Base-by-base conservation (phyloP, 1,140 invertebrate genomes). In the Drosophila nebulosa region DNA sequence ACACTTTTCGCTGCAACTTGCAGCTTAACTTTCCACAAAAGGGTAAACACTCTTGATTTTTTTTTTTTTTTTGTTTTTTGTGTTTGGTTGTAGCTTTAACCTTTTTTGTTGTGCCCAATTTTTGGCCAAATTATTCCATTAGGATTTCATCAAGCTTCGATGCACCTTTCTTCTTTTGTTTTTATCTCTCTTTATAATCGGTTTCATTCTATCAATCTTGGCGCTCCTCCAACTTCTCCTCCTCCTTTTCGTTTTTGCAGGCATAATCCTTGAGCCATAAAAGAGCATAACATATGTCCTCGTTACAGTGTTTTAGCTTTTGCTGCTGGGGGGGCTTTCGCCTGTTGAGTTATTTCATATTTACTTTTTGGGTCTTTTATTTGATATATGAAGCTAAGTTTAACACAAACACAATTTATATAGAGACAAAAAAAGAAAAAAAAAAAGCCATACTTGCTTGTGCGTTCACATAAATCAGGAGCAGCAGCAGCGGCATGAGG, bases 361-460 rank as follows among this genome's bases (percentile, higher is more conserved):
- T 81, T 74, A 64, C 71, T 75, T 52, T 72, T 69, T 79, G 64
- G 58, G 39, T 46, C 64, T 78, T 81, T 86, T 60, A 78, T 74
- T 74, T 86, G 67, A 86, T 66, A 75, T 86, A 81, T 88, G 79
- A 46, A 71, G 78, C 61, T 71, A 50, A 77, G 39, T 72, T 67
- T 46, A 46, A 46, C 39, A 46, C 10, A 32, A 32, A 5, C 30
- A 32, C 4, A 14, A 36, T 4, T n/a, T n/a, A 36, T 10, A n/a
- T 3, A 2, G 6, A 42, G 16, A 18, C 5, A 21, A 7, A 21
- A 9, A 42, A 14, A 18, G 14, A 18, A 16, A 46, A 10, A 42
- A 4, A 18, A 7, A 18, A 16, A 46, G 18, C 18, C 14, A 46
- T 46, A 46, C 59, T 46, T 69, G 57, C 60, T 71, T 69, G 57